Evolutionary conservation across 2,797 vertebrate species (phyloP), one percentile per base, ranked within the genome.

Genomic region (Hydrocynus forskahlii): DNA sequence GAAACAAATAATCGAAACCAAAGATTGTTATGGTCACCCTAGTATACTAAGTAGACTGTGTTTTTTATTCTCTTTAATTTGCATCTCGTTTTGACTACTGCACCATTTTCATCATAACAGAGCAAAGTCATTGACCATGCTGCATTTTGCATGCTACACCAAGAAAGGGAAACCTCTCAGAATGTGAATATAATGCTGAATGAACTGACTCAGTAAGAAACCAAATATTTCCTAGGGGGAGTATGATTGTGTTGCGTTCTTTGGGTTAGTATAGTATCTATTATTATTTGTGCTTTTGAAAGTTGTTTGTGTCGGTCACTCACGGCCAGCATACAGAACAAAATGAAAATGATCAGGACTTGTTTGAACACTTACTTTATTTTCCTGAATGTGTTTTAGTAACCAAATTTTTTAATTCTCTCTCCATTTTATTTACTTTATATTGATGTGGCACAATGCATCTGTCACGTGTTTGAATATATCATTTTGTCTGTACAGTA

Each of bases 21-120:
- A 99, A 99, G 97, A 98, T 97, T 95, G 83, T 89, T 95, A 92
- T 93, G 90, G 94, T 96, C 95, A 93, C 91, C 93, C 93, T 93
- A 84, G 89, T 93, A 89, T 94, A 91, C 92, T 91, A 88, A 92
- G 92, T 92, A 83, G 93, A 91, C 88, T 92, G 91, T 93, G 92
- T 85, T 87, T 91, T 91, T 89, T 88, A 43, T 79, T 86, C 67
- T 64, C 71, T 87, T 78, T 66, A 88, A 90, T 88, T 89, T 92
- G 83, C 86, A 91, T 92, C 88, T 87, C 82, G 87, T 89, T 93
- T 91, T 91, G 86, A 89, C 87, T 60, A 60, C 81, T 79, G 70
- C 35, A 52, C 10, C 76, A 76, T 25, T 25, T 75, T 13, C 25
- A 23, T 45, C 60, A 64, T 50, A 75, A 68, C 19, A 54, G 68